Evolutionary conservation across 1,140 invertebrate genomes (phyloP).

Genomic region (Drosophila pallidifrons): DNA sequence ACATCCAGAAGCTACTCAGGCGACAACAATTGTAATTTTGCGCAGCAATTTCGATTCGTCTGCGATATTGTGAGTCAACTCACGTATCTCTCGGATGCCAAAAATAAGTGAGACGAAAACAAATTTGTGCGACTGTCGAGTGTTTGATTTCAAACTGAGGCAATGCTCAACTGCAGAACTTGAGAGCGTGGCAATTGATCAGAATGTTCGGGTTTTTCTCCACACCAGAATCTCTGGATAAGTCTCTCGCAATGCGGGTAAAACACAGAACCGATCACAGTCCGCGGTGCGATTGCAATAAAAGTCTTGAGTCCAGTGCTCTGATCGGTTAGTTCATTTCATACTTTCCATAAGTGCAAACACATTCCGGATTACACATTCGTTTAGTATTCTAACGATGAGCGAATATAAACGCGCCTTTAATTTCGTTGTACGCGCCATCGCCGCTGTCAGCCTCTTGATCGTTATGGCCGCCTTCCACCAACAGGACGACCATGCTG

Average conservation of each 20-base stretch:
- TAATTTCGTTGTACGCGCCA: slow-evolving; percentile 10
- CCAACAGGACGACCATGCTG: slow-evolving; percentile 43
- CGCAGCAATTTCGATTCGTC: slow-evolving; percentile 14
- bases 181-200: background rate
- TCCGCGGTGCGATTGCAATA: slow-evolving; percentile 22
- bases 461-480: slow-evolving; percentile 63
- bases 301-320: slow-evolving; percentile 14
- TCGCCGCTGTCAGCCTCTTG: slow-evolving; percentile 48
- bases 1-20: slow-evolving; percentile 9
- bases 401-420: slow-evolving; percentile 26
- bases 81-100: slow-evolving; percentile 31
- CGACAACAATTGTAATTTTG: slow-evolving; percentile 22
- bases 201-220: slow-evolving; percentile 29
- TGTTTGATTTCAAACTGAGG: slow-evolving; percentile 33
- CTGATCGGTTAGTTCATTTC: slow-evolving; percentile 24
- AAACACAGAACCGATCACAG: slow-evolving; percentile 21
- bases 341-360: slow-evolving; percentile 18
- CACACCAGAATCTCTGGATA: slow-evolving; percentile 12
- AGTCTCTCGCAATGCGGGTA: slow-evolving; percentile 11
- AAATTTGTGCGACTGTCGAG: slow-evolving; percentile 36
- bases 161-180: slow-evolving; percentile 7
- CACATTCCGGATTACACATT: background rate
- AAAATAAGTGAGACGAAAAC: slow-evolving; percentile 30
- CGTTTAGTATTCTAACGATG: slow-evolving; percentile 25
- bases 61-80: slow-evolving; percentile 15